Evolutionary conservation across 2,797 vertebrate genomes (phyloP).

Genomic region (Scolopax rusticola): DNA sequence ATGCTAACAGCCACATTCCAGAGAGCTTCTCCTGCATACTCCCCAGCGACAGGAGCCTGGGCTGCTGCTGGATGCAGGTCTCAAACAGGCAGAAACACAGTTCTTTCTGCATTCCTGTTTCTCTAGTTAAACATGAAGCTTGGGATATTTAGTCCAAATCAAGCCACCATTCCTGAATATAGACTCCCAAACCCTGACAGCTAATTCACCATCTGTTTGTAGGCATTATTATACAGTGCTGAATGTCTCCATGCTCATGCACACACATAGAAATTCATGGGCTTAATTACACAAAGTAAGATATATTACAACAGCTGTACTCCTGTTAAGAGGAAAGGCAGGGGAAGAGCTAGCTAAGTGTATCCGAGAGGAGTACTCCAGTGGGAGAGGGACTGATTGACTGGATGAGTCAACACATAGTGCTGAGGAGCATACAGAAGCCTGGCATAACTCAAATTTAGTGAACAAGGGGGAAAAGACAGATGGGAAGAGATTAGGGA

Average conservation of each 20-base stretch:
- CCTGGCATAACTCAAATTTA: neutral
- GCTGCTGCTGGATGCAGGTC: neutral
- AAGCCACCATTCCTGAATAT: neutral
- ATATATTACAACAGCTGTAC: neutral
- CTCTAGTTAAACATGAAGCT: neutral
- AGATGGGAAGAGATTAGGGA: neutral
- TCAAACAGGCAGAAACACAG: neutral
- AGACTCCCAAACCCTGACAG: neutral
- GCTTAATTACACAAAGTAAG: neutral
- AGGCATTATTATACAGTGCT: neutral
- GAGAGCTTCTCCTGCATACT: neutral
- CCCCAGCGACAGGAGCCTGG: neutral
- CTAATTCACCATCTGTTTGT: neutral
- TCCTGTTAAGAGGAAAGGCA: neutral
- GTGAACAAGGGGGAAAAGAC: neutral
- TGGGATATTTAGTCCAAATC: neutral
- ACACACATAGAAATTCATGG: neutral
- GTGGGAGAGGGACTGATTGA: neutral
- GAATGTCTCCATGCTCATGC: neutral
- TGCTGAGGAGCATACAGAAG: neutral
- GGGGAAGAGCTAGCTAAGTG: neutral
- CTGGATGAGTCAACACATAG: neutral
- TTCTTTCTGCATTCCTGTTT: neutral
- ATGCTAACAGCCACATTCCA: constrained; percentile 56
- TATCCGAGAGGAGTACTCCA: neutral